Evolutionary conservation across 2,113 vertebrate genomes (phyloP), one percentile per base, ranked within the genome.

Genomic region (Pyrgilauda ruficollis): DNA sequence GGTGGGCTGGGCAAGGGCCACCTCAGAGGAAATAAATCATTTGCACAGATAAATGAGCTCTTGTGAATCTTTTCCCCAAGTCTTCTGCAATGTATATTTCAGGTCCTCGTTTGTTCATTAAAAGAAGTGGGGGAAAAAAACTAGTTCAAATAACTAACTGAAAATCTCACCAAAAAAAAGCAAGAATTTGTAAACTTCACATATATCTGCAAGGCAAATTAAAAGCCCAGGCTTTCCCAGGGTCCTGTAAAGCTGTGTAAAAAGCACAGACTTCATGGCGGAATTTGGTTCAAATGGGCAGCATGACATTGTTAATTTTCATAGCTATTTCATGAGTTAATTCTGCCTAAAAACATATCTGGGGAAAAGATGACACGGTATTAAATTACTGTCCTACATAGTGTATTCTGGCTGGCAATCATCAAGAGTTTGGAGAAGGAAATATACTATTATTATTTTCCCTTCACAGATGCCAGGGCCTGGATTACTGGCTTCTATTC

Each of bases 361-460:
- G 77, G 37, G 89, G 80, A 77, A 94, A 84, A 95, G 84, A 95
- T 84, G 80, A 89, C 58, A 84, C 0, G 0, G 6, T 91, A 70
- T 92, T 87, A 91, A 68, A 76, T 89, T 96, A 52, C 84, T 83
- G 74, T 61, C 70, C 77, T 76, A 55, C 62, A 82, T 44, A 91
- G 9, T 62, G 16, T 79, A 49, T 72, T 91, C 79, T 81, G 86
- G 68, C 24, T 93, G 49, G 61, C 62, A 76, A 58, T 86, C 80
- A 89, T 67, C 46, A 89, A 69, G 81, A 72, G 17, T 90, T 86
- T 11, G 0, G 47, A 93, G 77, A 89, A 90, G 80, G 62, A 94
- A 84, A 92, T 91, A 87, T 72, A 39, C 31, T 68, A 35, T 94
- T 84, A 91, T 78, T 81, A 91, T 93, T 92, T 95, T 84, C 86